phyloP scores from a whole-genome alignment of 1,140 invertebrate genomes.

The Heliconius himera region DNA sequence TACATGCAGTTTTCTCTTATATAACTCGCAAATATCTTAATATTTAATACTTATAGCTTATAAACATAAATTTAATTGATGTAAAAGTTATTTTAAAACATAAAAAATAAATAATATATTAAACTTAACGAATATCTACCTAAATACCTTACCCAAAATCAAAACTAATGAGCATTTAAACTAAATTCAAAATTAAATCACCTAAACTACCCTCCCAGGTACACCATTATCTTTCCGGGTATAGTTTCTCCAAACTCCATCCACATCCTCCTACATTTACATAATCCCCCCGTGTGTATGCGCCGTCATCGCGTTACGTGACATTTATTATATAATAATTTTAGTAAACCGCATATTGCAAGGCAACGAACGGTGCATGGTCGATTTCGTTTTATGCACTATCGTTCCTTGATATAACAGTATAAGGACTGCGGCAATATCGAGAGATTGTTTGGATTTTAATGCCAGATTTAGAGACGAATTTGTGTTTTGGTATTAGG shows the following conservation, averaged over 20 bases:
- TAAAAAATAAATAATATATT: not conserved
- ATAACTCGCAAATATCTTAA: too few species aligned
- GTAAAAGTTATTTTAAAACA: not conserved
- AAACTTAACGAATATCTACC: not conserved
- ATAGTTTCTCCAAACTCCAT: conserved; percentile 36
- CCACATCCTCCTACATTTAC: conserved; percentile 43
- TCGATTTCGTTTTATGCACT: conserved; percentile 27
- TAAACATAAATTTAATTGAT: not conserved
- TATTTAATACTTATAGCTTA: too few species aligned
- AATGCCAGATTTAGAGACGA: not conserved
- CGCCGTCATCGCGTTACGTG: conserved; percentile 45
- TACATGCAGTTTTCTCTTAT: too few species aligned
- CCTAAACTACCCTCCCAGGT: conserved; percentile 14
- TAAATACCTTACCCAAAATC: not conserved
- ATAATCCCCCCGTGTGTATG: conserved; percentile 51
- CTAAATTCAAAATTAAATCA: conserved; percentile 4
- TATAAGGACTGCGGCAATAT: not conserved
- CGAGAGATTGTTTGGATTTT: not conserved
- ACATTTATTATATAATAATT: conserved; percentile 47
- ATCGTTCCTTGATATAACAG: conserved; percentile 17
- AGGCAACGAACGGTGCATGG: conserved; percentile 33
- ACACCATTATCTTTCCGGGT: conserved; percentile 30
- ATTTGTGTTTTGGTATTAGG: not conserved
- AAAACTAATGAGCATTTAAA: not conserved
- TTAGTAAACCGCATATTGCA: conserved; percentile 40